Conservation (phyloP, 1,140 invertebrate genomes). For the Anoplolepis gracilipes region DNA sequence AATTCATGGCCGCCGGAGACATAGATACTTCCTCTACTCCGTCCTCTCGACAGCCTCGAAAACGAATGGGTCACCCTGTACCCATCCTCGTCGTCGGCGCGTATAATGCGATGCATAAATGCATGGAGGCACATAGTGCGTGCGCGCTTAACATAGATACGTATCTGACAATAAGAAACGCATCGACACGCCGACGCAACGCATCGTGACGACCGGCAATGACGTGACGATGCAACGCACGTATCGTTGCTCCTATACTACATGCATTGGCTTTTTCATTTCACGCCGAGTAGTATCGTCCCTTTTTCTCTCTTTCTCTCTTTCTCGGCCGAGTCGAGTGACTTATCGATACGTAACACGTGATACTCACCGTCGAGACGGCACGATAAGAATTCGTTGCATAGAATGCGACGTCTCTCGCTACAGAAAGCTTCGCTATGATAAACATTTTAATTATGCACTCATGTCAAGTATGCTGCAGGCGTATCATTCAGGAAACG, state of each 20-base stretch:
- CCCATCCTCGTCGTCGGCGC: constrained; percentile 32
- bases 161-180: constrained; percentile 81
- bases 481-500: neutral
- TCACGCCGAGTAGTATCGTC: constrained; percentile 36
- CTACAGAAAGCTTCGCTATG: neutral
- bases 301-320: neutral
- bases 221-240: constrained; percentile 71
- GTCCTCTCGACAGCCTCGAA: constrained; percentile 25
- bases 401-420: neutral
- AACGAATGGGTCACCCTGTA: constrained; percentile 65
- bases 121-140: constrained; percentile 74
- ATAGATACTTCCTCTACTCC: constrained; percentile 13
- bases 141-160: constrained; percentile 80
- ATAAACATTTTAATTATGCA: constrained; percentile 1
- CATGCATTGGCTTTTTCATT: constrained; percentile 29
- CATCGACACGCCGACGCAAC: constrained; percentile 75
- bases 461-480: neutral
- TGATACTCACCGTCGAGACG: constrained; percentile 7
- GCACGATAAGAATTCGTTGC: constrained; percentile 13
- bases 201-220: constrained; percentile 58
- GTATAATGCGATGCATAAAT: constrained; percentile 83
- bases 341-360: constrained; percentile 50
- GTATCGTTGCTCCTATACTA: constrained; percentile 47
- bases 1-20: constrained; percentile 36
- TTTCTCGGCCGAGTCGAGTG: neutral